Conservation (phyloP, 2,888 invertebrate species). For the Oscheius sp. region DNA sequence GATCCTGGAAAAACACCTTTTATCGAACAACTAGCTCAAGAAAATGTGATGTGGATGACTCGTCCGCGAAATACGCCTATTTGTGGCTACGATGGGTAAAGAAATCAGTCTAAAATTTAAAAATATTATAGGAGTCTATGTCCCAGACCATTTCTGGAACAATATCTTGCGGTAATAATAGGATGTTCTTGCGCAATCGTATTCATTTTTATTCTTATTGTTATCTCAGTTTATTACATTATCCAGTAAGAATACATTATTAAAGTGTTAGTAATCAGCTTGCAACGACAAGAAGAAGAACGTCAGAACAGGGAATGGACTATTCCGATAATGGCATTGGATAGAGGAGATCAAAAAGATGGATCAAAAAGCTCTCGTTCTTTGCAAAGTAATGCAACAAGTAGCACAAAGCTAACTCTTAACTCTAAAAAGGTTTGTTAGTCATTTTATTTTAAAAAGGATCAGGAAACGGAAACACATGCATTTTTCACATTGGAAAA, state of each 20-base stretch:
- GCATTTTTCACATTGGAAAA: conserved; percentile 43
- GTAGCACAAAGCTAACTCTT: conserved; percentile 46
- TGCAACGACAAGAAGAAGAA: conserved; percentile 42
- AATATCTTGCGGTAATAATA: conserved; percentile 44
- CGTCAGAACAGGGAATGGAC: conserved; percentile 48
- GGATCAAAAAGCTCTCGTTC: conserved; percentile 33
- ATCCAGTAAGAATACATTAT: not conserved
- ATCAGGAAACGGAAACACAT: conserved; percentile 48
- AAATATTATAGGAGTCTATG: conserved; percentile 33
- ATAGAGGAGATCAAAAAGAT: conserved; percentile 39
- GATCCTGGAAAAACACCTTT: not conserved
- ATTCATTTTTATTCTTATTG: not conserved
- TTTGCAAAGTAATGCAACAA: conserved; percentile 46
- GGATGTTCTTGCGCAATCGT: conserved; percentile 14
- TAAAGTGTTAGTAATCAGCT: conserved; percentile 23
- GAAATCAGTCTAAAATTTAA: not conserved
- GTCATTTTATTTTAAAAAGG: not conserved
- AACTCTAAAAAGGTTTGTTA: conserved; percentile 45
- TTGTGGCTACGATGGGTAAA: conserved; percentile 24
- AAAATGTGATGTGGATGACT: not conserved
- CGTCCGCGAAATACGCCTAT: conserved; percentile 14
- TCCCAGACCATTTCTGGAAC: conserved; percentile 41
- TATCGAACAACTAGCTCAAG: not conserved
- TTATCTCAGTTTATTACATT: not conserved
- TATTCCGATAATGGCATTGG: conserved; percentile 36